These are phyloP conservation scores for Tragopan temminckii DNA, from an alignment of 2,797 vertebrate species.

Conservation along the genomic window DNA sequence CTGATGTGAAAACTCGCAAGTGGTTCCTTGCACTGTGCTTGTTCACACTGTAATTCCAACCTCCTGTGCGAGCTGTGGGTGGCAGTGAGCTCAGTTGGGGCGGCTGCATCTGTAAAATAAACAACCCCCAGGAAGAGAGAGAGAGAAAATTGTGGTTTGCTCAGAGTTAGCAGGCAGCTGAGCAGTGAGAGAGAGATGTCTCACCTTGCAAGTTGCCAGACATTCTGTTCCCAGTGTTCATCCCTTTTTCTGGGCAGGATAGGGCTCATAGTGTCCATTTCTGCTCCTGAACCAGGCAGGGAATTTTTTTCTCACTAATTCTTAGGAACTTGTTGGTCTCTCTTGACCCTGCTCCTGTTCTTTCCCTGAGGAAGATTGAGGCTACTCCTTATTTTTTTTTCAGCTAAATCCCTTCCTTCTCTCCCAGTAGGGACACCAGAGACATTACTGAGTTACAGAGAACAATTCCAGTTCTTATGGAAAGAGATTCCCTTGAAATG, in stretches of 20 bases:
- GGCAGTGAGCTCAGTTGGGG: background rate
- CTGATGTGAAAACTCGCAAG: rapidly evolving
- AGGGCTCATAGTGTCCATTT: background rate
- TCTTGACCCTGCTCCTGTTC: background rate
- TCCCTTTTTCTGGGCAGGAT: background rate
- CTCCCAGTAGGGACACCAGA: rapidly evolving
- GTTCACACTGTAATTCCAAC: background rate
- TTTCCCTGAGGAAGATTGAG: background rate
- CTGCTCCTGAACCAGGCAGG: background rate
- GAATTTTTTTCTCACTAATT: background rate
- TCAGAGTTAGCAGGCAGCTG: background rate
- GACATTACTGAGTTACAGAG: background rate
- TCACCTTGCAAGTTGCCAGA: background rate
- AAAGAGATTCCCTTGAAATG: background rate
- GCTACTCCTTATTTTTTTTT: background rate
- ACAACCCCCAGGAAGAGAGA: background rate
- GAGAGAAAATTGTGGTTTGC: background rate
- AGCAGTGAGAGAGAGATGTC: background rate
- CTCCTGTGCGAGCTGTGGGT: background rate
- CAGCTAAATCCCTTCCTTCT: background rate
- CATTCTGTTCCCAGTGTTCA: background rate
- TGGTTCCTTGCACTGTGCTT: background rate
- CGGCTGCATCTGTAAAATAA: background rate
- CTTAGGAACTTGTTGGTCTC: background rate
- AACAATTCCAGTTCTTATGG: background rate